Percentiles rank a stretch among this genome's conserved stretches.
Conservation (phyloP, 2,113 vertebrate genomes). For the Pelecanus crispus region DNA sequence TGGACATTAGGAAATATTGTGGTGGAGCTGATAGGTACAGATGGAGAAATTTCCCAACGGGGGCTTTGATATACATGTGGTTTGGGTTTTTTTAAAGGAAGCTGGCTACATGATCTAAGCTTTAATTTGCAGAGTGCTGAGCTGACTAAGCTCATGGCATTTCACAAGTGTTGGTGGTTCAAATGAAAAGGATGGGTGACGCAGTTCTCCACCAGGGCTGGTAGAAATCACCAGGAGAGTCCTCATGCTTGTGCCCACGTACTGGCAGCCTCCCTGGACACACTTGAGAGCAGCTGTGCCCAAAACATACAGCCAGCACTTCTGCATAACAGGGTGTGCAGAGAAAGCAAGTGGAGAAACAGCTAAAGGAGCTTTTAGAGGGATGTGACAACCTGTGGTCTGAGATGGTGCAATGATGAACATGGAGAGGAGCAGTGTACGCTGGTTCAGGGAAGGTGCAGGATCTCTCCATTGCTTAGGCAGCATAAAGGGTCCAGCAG, state of each 20-base stretch:
- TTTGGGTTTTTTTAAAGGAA: background rate
- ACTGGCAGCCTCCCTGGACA: background rate
- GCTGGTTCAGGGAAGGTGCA: background rate
- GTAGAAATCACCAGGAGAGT: background rate
- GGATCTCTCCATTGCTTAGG: background rate
- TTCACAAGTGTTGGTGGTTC: background rate
- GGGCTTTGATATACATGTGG: background rate
- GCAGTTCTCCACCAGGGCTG: background rate
- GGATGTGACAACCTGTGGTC: background rate
- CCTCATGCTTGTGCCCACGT: background rate
- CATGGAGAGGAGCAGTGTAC: accelerated
- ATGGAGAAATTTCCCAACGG: background rate
- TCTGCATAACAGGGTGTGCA: background rate
- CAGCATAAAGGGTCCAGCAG: background rate
- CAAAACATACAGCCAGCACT: background rate
- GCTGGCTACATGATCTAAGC: background rate
- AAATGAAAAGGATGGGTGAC: background rate
- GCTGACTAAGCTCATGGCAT: background rate
- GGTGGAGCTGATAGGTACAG: background rate
- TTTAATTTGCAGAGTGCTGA: background rate
- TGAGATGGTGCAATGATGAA: background rate
- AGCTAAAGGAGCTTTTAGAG: background rate
- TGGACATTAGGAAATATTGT: background rate
- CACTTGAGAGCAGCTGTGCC: background rate
- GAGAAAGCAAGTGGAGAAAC: background rate